These are phyloP conservation scores for Cetoscarus ocellatus DNA, from an alignment of 2,797 vertebrate genomes.

Conservation along the genomic window DNA sequence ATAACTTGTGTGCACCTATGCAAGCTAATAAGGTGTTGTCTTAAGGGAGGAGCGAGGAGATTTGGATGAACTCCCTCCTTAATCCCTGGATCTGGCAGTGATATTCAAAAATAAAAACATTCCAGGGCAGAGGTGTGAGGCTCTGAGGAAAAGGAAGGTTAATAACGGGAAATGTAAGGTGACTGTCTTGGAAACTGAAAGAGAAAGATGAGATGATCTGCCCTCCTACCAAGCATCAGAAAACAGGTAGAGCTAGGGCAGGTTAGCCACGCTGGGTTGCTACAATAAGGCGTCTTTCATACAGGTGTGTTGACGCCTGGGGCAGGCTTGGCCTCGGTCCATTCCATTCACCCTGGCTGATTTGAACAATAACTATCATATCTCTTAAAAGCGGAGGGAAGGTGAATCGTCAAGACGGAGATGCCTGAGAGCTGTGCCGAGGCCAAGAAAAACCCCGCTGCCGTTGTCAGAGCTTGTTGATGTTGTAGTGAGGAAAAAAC, in stretches of 20 bases:
- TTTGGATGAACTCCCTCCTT: slow-evolving; percentile 57
- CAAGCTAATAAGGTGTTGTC: slow-evolving; percentile 70
- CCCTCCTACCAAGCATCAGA: slow-evolving; percentile 53
- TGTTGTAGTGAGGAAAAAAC: slow-evolving; percentile 88
- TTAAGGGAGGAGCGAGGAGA: slow-evolving; percentile 62
- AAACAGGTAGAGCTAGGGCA: slow-evolving; percentile 86
- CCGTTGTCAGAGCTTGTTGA: slow-evolving; percentile 99
- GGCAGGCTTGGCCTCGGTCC: slow-evolving; percentile 96
- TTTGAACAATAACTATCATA: slow-evolving; percentile 99
- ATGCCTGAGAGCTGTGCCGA: slow-evolving; percentile 95
- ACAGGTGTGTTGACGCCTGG: slow-evolving; percentile 99
- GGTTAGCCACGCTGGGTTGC: slow-evolving; percentile 90
- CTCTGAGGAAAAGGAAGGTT: slow-evolving; percentile 79
- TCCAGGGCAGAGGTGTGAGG: slow-evolving; percentile 80
- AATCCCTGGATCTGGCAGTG: slow-evolving; percentile 71
- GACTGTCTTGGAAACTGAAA: slow-evolving; percentile 70
- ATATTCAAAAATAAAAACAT: slow-evolving; percentile 82
- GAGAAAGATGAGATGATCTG: slow-evolving; percentile 50
- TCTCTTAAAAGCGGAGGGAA: slow-evolving; percentile 91
- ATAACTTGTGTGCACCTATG: slow-evolving; percentile 67
- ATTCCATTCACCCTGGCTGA: slow-evolving; percentile 97
- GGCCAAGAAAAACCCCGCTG: slow-evolving; percentile 96
- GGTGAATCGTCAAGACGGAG: slow-evolving; percentile 93
- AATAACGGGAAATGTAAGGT: slow-evolving; percentile 85
- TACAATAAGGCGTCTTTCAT: slow-evolving; percentile 94